These are phyloP conservation scores for Nephrotoma guestfalica DNA, from an alignment of 2,888 invertebrate genomes.

Conservation along the genomic window DNA sequence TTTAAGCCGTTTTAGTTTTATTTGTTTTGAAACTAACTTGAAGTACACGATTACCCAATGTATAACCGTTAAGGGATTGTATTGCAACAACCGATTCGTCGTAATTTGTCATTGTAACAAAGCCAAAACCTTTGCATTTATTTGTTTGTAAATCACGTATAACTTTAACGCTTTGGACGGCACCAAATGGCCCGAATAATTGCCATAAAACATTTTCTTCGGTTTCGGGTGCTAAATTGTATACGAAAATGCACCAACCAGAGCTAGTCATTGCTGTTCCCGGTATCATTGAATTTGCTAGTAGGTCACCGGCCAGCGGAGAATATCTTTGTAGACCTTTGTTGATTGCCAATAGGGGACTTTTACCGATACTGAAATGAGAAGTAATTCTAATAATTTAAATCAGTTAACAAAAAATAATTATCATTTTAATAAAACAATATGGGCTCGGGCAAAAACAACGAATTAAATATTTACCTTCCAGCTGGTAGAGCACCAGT, in stretches of 20 bases:
- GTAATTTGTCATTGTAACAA: conserved; percentile 97
- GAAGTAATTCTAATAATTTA: background rate
- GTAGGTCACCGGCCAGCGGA: conserved; percentile 69
- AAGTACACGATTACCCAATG: conserved; percentile 85
- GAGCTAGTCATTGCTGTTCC: conserved; percentile 75
- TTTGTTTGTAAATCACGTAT: conserved; percentile 89
- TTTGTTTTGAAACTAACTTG: conserved; percentile 97
- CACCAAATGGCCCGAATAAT: conserved; percentile 92
- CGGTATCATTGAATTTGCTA: conserved; percentile 62
- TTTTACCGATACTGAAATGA: conserved; percentile 60
- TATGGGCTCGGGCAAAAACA: background rate
- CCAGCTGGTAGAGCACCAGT: conserved; percentile 62
- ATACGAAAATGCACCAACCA: conserved; percentile 74
- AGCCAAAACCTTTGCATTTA: conserved; percentile 97
- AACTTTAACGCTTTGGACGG: conserved; percentile 94
- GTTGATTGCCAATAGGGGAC: conserved; percentile 65
- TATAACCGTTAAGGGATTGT: conserved; percentile 91
- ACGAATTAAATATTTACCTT: conserved; percentile 55
- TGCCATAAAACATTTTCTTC: conserved; percentile 95
- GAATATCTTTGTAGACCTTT: conserved; percentile 67
- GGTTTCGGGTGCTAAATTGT: conserved; percentile 89
- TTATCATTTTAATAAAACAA: background rate
- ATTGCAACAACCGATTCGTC: conserved; percentile 94
- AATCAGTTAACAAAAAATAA: background rate
- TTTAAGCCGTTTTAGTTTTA: conserved; percentile 53